Evolutionary conservation across 2,888 invertebrate species (phyloP), one percentile per base, ranked within the genome.

Genomic region (Platynereis dumerilii): DNA sequence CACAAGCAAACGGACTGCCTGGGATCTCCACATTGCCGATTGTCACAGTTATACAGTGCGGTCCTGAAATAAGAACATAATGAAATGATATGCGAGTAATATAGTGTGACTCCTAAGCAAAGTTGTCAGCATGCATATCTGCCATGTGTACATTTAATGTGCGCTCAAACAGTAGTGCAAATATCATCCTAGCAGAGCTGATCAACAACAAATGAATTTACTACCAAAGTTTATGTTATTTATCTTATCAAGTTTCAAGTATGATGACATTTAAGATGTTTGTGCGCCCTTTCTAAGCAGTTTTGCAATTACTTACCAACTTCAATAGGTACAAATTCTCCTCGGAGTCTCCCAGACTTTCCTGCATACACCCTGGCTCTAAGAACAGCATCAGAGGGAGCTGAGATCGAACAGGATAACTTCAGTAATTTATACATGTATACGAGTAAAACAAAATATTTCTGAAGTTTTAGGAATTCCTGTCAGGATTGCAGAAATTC

Each of bases 1-100:
- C 95, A 84, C 96, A 96, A 24, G 91, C 91, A 83, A 95, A 96
- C 0, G 96, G 96, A 24, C 95, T 94, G 1, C 95, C 95, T 66
- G 91, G 91, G 2, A 96, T 91, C 61, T 92, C 91, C 71, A 93
- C 53, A 55, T 91, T 93, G 83, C 94, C 94, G 82, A 95, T 95
- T 81, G 94, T 93, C 24, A 95, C 94, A 86, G 96, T 96, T 76
- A 98, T 91, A 69, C 94, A 88, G 85, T 98, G 96, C 71, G 74
- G 74, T 77, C 96, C 69, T 69, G 64, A 22, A 64, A 67, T 29
- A 27, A 52, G 17, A n/a, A 12, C 12, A 42, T 42, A n/a, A 15
- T 15, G 17, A 12, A 42, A 15, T 42, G 17, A n/a, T n/a, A 42
- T 42, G 44, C n/a, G 17, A n/a, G 17, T 15, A 15, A n/a, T 42